Base-by-base conservation (phyloP, 2,888 invertebrate species). In the Mimumesa dahlbomi region DNA sequence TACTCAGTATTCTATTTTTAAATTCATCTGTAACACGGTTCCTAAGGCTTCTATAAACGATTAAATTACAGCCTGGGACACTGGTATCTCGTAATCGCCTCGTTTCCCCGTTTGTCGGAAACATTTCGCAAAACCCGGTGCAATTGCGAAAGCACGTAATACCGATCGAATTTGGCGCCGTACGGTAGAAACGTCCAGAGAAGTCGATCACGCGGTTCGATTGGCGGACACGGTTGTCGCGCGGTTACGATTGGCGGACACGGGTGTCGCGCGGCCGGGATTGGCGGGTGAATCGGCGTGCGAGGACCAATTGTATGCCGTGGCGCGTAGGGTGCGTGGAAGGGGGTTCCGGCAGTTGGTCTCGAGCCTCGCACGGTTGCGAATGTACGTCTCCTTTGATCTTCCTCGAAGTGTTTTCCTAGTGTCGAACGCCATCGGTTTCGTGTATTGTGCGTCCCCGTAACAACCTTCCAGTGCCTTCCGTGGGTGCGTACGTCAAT, bases 291-390 rank as follows among this genome's bases (percentile, higher is more conserved):
- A 13, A 43, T 31, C 34, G 64, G 38, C 45, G 57, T 40, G 9
- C 56, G 57, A 62, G 53, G 70, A 45, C 83, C 79, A 84, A 85
- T 83, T 50, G 66, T 43, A 50, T 34, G 46, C 43, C 58, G 66
- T 65, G 67, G 70, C 75, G 79, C 71, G 69, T 61, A 56, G 46
- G 42, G 38, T 34, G 53, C 11, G 64, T 69, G 73, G 79, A 59
- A 68, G 78, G 84, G 83, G 79, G 68, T 76, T 75, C 75, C 81
- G 85, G 81, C 85, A 85, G 85, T 86, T 84, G 77, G 76, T 75
- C 73, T 73, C 74, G 82, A 72, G 74, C 62, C 50, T 54, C 54
- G 68, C 36, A 69, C 66, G 68, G 19, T 69, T n/a, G 62, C 43
- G 66, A 69, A 45, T 65, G 67, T 64, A 69, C 65, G 65, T 68